phyloP scores from a whole-genome alignment of 2,888 invertebrate species.

The Perizoma affinitatum region DNA sequence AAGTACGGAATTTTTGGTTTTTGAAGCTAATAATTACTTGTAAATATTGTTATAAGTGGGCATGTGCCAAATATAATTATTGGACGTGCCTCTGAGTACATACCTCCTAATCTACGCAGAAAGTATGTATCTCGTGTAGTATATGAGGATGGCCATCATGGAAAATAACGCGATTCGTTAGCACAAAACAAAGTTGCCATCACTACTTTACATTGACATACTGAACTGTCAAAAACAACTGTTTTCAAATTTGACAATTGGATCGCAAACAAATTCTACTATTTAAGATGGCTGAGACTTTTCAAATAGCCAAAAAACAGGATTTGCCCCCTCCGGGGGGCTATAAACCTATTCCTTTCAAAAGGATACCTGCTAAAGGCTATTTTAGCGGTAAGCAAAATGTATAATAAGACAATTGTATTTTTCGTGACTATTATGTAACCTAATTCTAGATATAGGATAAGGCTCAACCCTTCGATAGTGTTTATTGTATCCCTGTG shows the following conservation, averaged over 20 bases:
- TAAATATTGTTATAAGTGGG: too few relatives aligned
- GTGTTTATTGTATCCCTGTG: constrained; percentile 10
- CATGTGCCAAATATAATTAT: too few relatives aligned
- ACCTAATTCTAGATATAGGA: constrained; percentile 52
- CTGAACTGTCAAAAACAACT: neutral
- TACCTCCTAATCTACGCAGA: too few relatives aligned
- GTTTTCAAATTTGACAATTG: too few relatives aligned
- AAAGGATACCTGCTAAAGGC: constrained; percentile 88
- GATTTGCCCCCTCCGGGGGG: constrained; percentile 98
- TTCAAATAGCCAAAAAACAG: constrained; percentile 82
- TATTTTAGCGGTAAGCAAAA: constrained; percentile 86
- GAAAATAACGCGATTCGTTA: too few relatives aligned
- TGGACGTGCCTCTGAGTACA: too few relatives aligned
- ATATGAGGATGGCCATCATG: too few relatives aligned
- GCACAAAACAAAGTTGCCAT: neutral
- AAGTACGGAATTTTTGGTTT: too few relatives aligned
- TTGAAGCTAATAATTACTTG: too few relatives aligned
- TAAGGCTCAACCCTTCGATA: constrained; percentile 44
- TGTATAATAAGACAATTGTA: constrained; percentile 15
- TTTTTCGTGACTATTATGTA: constrained; percentile 63
- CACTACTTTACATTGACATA: neutral
- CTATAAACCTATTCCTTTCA: constrained; percentile 90
- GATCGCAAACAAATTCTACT: too few relatives aligned
- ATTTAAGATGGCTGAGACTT: constrained; percentile 68
- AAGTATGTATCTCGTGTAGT: too few relatives aligned